Evolutionary conservation across 2,113 vertebrate genomes (phyloP).

Genomic region (Orthonyx spaldingii): DNA sequence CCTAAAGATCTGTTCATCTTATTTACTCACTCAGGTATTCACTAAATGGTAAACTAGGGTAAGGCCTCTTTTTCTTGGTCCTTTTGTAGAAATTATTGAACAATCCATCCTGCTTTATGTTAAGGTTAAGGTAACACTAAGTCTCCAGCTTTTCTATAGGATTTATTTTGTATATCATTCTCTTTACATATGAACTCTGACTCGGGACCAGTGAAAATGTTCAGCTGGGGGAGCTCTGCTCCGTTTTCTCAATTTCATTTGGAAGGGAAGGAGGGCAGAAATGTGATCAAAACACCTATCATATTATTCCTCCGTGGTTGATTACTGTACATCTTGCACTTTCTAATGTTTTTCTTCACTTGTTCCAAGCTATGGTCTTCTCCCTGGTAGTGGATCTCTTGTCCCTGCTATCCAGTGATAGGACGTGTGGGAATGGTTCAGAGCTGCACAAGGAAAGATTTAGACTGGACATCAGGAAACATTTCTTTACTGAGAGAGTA

Average conservation of each 20-base stretch:
- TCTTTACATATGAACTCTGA: not conserved
- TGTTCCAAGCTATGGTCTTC: not conserved
- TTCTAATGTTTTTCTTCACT: not conserved
- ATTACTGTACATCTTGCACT: not conserved
- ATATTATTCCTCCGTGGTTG: not conserved
- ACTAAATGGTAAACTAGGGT: not conserved
- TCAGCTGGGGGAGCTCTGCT: not conserved
- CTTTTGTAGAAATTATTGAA: not conserved
- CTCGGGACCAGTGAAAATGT: not conserved
- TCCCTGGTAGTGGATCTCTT: not conserved
- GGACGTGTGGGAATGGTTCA: fast-evolving
- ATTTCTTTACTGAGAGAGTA: not conserved
- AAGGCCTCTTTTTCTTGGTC: not conserved
- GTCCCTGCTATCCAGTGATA: not conserved
- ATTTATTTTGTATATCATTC: not conserved
- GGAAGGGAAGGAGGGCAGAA: not conserved
- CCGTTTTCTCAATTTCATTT: not conserved
- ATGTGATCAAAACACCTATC: not conserved
- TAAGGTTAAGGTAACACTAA: not conserved
- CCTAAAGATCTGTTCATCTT: not conserved
- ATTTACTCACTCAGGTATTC: not conserved
- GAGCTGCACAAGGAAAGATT: not conserved
- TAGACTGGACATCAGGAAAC: not conserved
- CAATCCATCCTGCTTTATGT: not conserved
- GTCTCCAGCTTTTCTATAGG: not conserved